Base-by-base conservation (phyloP, 2,888 invertebrate genomes). In the Rosalia funebris region DNA sequence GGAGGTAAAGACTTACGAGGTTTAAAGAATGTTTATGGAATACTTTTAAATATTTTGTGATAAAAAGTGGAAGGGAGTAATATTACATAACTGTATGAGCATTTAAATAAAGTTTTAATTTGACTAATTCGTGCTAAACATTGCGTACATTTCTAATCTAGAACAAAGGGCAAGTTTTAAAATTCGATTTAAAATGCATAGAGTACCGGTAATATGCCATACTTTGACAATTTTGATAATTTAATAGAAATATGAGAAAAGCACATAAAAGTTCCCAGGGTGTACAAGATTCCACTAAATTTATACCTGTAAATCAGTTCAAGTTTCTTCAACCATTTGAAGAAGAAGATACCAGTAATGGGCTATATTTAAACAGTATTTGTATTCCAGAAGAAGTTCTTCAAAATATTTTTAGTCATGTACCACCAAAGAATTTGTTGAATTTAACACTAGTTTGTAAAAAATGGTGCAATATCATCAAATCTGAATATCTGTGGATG, bases 331-430 rank as follows among this genome's bases (percentile, higher is more conserved):
- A 37, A 10, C 56, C 39, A 3, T 56, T 56, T 14, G 47, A 56
- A 5, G 41, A 56, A 5, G 41, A 56, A 4, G 39, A 46, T 14
- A 20, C 55, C 2, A 41, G 16, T 16, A 83, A 83, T 61, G 83
- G 83, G 31, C 70, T 81, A 31, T 62, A 74, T 31, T 65, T 83
- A 4, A 70, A 71, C 12, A 70, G 75, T 36, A 69, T 70, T 57
- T 82, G 81, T 62, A 56, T 85, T 9, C 85, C 85, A 0, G 80
- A 82, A 71, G 85, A 86, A 74, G 66, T 85, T 16, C 59, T 85
- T 9, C 65, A 76, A 1, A 69, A 81, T 53, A 82, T 86, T 54
- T 71, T 85, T 16, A 76, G 77, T 53, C 77, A 75, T 57, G 67
- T 81, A 1, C 80, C 83, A 59, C 68, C 77, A 5, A 72, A 77